Evolutionary conservation across 1,140 invertebrate genomes (phyloP), one percentile per base, ranked within the genome.

Genomic region (Portunus trituberculatus): DNA sequence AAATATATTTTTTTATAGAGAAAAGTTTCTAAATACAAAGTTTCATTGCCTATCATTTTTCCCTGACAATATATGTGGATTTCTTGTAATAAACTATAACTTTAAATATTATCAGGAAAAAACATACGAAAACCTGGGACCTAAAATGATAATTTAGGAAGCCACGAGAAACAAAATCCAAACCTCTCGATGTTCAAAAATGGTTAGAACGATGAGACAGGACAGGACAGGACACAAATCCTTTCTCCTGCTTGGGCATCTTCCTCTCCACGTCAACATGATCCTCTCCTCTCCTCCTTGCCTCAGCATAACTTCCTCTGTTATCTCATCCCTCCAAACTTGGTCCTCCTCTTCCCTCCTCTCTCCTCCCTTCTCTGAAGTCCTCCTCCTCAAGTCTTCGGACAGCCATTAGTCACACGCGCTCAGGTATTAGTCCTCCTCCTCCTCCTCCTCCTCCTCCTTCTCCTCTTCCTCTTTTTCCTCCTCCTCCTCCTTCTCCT

Each of bases 351-450:
- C 6, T 59, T 59, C 16, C 52, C 52, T 59, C 16, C 52, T 14
- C 52, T 20, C 20, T 76, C 67, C 25, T 76, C 20, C 67, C 20
- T 6, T 39, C 1, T 6, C 39, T 39, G 39, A 39, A 39, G 39
- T 39, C 67, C 20, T n/a, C 67, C 67, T n/a, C 20, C 67, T 3
- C 25, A 25, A 25, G 67, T 76, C 67, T 76, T 76, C 67, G 67
- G 67, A 76, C 67, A 76, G 67, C 67, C 67, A 76, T 76, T 76
- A 76, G 67, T 76, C 67, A 76, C 67, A 25, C 67, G 67, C 67
- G n/a, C 25, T 76, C 67, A 76, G 67, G 67, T 76, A 12, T 8
- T 76, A 12, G 12, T 76, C 67, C 8, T 76, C 67, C 67, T n/a
- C 67, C 20, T 20, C 12, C 67, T 7, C 20, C 67, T 20, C n/a